Evolutionary conservation across 1,140 invertebrate species (phyloP).

Genomic region (Eueides isabella): DNA sequence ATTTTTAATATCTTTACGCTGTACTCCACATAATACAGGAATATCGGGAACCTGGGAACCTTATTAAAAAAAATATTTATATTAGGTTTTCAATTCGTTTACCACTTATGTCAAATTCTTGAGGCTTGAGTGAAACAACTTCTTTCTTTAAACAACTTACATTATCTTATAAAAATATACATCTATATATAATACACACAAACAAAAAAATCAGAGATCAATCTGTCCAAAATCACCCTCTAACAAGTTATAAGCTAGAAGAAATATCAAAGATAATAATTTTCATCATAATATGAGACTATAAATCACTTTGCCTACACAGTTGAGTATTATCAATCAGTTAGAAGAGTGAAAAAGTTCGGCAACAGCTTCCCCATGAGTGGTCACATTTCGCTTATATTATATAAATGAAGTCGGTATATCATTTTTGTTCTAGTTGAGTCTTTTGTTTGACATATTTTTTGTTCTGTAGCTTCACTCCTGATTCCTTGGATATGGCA

Average conservation of each 20-base stretch:
- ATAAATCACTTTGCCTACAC: constrained; percentile 24
- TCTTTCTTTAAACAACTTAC: too few relatives aligned
- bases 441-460: neutral
- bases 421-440: neutral
- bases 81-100: too few relatives aligned
- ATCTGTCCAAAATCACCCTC: neutral
- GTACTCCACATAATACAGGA: too few relatives aligned
- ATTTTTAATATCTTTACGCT: neutral
- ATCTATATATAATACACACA: neutral
- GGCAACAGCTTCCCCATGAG: constrained; percentile 21
- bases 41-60: too few relatives aligned
- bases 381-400: constrained; percentile 16
- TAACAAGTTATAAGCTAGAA: neutral
- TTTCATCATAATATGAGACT: constrained; percentile 10
- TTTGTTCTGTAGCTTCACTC: too few relatives aligned
- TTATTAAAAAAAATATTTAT: too few relatives aligned
- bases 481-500: too few relatives aligned
- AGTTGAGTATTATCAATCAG: constrained; percentile 26
- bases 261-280: constrained; percentile 20
- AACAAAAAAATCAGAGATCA: neutral
- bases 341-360: constrained; percentile 18
- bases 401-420: constrained; percentile 1
- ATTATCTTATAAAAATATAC: too few relatives aligned
- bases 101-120: too few relatives aligned
- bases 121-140: too few relatives aligned